phyloP scores from a whole-genome alignment of 1,140 invertebrate genomes.

The Drosophila setifemur region DNA sequence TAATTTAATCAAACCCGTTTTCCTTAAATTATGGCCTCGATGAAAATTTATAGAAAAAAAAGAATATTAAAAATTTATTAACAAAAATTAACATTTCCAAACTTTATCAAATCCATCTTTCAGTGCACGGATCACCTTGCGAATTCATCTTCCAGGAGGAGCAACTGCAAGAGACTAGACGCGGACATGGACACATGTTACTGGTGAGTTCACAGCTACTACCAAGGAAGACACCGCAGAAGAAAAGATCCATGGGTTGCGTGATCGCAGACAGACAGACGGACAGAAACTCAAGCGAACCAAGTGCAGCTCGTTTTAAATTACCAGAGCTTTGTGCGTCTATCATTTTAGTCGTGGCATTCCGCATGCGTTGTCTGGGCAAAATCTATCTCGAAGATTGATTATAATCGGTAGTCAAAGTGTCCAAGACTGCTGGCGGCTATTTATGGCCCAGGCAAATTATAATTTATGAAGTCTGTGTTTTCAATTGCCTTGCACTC shows the following conservation, averaged over 20 bases:
- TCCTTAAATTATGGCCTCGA: too few species aligned
- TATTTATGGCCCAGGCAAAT: conserved; percentile 61
- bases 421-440: conserved; percentile 52
- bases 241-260: conserved; percentile 51
- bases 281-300: neutral
- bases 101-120: neutral
- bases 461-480: conserved; percentile 75
- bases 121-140: conserved; percentile 24
- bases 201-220: conserved; percentile 58
- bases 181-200: conserved; percentile 74
- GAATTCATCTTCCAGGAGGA: conserved; percentile 40
- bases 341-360: conserved; percentile 64
- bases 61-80: too few species aligned
- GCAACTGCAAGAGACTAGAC: conserved; percentile 46
- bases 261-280: conserved; percentile 46
- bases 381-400: conserved; percentile 78
- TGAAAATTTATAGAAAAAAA: too few species aligned
- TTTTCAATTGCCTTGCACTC: conserved; percentile 50
- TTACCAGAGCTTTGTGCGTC: conserved; percentile 55
- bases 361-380: conserved; percentile 47
- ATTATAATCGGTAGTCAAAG: conserved; percentile 81
- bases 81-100: too few species aligned
- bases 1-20: too few species aligned
- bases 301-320: conserved; percentile 49
- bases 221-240: conserved; percentile 3